Evolutionary conservation across 1,140 invertebrate genomes (phyloP).

Genomic region (Ceratosolen solmsi): DNA sequence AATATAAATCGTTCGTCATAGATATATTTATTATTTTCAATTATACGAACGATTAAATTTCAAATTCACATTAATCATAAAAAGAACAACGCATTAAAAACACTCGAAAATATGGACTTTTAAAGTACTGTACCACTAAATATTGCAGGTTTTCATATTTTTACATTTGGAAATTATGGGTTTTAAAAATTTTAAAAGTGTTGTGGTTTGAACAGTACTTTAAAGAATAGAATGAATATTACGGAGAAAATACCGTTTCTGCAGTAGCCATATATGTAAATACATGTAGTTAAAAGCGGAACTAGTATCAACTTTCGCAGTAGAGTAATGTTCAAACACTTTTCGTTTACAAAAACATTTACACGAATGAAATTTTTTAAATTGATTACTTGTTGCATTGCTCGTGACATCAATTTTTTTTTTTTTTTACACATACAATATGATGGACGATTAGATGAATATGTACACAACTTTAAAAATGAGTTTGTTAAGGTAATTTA

Average conservation of each 20-base stretch:
- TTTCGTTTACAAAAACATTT: neutral
- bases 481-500: too few species aligned
- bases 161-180: neutral
- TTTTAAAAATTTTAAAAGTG: neutral
- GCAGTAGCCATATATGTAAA: neutral
- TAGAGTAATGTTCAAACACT: neutral
- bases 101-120: neutral
- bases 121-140: neutral
- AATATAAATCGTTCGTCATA: too few species aligned
- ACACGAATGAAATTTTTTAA: neutral
- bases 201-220: neutral
- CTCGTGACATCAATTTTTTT: too few species aligned
- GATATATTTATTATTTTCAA: too few species aligned
- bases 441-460: too few species aligned
- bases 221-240: slow-evolving; percentile 7
- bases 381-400: too few species aligned
- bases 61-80: too few species aligned
- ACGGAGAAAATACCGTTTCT: slow-evolving; percentile 19
- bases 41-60: too few species aligned
- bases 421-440: too few species aligned
- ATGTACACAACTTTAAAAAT: too few species aligned
- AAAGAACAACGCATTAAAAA: neutral
- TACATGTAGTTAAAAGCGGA: slow-evolving; percentile 3
- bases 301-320: slow-evolving; percentile 10
- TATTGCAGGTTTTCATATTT: neutral